These are phyloP conservation scores for Erythrolamprus reginae DNA, from an alignment of 2,113 vertebrate genomes.

Conservation along the genomic window DNA sequence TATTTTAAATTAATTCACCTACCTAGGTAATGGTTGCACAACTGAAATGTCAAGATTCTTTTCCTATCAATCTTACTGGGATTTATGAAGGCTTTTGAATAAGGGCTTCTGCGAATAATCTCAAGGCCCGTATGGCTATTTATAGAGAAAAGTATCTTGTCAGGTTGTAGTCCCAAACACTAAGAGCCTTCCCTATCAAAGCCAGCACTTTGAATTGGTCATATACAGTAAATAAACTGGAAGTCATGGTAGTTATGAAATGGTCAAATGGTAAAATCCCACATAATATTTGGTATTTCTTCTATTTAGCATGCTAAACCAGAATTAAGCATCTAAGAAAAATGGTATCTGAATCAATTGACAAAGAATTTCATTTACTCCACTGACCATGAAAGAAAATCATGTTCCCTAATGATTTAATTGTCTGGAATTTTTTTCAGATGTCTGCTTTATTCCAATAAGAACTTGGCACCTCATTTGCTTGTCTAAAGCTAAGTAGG, in stretches of 20 bases:
- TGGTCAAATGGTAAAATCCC: not conserved
- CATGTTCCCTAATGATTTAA: not conserved
- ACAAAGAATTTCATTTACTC: not conserved
- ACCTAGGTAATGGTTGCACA: not conserved
- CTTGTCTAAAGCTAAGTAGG: not conserved
- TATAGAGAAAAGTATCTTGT: not conserved
- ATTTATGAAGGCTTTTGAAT: not conserved
- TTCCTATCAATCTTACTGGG: not conserved
- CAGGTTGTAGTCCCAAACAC: not conserved
- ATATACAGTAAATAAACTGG: not conserved
- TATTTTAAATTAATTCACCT: not conserved
- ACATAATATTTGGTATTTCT: not conserved
- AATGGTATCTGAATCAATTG: not conserved
- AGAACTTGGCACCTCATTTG: not conserved
- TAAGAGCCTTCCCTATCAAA: not conserved
- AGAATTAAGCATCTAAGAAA: not conserved
- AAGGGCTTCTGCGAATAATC: not conserved
- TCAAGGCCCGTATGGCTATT: not conserved
- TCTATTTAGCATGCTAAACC: not conserved
- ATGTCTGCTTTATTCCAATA: not conserved
- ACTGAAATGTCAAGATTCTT: not conserved
- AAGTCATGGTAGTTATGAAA: not conserved
- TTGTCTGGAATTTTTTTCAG: not conserved
- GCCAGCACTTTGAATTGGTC: not conserved
- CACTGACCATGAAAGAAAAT: not conserved